A percentile compares a stretch with the other conserved stretches of the same genome.
These are phyloP conservation scores for Lophura nycthemera DNA, from an alignment of 2,113 vertebrate genomes.

Conservation along the genomic window DNA sequence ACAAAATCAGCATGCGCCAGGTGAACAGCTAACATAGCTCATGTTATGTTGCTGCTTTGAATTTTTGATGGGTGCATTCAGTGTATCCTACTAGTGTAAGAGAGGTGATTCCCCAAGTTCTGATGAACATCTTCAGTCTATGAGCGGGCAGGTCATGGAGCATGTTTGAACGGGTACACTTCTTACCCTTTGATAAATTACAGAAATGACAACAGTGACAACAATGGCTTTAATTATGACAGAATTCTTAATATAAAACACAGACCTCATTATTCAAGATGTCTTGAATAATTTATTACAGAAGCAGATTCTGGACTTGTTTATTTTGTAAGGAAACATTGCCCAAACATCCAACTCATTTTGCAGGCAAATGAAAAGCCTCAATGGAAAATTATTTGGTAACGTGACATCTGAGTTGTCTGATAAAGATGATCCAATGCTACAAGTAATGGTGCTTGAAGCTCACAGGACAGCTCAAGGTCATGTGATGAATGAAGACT, in stretches of 20 bases:
- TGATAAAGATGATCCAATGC: background rate
- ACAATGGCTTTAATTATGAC: background rate
- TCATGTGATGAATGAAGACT: background rate
- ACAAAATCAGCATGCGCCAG: background rate
- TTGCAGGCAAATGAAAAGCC: background rate
- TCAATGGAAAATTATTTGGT: background rate
- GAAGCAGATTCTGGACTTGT: background rate
- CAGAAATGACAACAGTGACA: background rate
- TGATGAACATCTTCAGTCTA: background rate
- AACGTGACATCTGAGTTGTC: background rate
- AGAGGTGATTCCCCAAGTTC: background rate
- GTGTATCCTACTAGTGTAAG: background rate
- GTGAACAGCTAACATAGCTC: background rate
- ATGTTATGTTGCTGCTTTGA: background rate
- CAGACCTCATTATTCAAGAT: background rate
- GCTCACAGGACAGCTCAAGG: background rate
- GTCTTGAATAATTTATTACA: background rate
- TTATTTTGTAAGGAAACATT: background rate
- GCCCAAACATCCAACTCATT: background rate
- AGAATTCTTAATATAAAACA: background rate
- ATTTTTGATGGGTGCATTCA: background rate
- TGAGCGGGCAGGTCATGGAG: background rate
- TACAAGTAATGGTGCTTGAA: background rate
- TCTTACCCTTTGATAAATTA: background rate
- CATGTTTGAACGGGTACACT: background rate